Evolutionary conservation across 2,888 invertebrate genomes (phyloP).

Genomic region (Ametastegia equiseti): DNA sequence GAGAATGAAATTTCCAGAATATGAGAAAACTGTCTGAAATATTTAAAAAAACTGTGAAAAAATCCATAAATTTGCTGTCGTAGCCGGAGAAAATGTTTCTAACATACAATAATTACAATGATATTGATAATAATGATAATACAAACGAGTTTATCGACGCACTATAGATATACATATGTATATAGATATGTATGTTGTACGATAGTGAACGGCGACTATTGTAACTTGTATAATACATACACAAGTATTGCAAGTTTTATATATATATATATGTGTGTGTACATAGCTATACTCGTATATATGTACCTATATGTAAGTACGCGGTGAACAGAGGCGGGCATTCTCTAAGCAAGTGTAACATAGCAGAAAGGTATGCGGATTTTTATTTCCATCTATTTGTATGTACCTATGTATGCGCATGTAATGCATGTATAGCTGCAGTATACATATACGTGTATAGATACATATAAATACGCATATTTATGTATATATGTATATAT

Average conservation of each 20-base stretch:
- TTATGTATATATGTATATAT: neutral
- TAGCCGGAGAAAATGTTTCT: too few species aligned
- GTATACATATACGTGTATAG: neutral
- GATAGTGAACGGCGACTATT: neutral
- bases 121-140: too few species aligned
- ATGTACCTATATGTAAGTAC: neutral
- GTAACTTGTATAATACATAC: neutral
- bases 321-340: conserved; percentile 19
- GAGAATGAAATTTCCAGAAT: too few species aligned
- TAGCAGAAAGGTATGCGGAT: conserved; percentile 38
- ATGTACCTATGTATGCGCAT: neutral
- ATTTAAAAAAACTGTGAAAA: too few species aligned
- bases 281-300: neutral
- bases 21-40: too few species aligned
- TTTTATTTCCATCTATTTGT: conserved; percentile 1
- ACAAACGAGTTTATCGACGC: neutral
- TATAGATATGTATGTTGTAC: neutral
- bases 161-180: neutral
- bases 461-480: neutral
- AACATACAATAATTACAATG: too few species aligned
- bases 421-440: neutral
- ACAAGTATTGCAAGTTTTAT: neutral
- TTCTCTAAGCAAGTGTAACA: conserved; percentile 41
- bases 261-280: neutral
- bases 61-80: too few species aligned